These are phyloP conservation scores for Motacilla alba DNA, from an alignment of 2,113 vertebrate genomes.

Conservation along the genomic window DNA sequence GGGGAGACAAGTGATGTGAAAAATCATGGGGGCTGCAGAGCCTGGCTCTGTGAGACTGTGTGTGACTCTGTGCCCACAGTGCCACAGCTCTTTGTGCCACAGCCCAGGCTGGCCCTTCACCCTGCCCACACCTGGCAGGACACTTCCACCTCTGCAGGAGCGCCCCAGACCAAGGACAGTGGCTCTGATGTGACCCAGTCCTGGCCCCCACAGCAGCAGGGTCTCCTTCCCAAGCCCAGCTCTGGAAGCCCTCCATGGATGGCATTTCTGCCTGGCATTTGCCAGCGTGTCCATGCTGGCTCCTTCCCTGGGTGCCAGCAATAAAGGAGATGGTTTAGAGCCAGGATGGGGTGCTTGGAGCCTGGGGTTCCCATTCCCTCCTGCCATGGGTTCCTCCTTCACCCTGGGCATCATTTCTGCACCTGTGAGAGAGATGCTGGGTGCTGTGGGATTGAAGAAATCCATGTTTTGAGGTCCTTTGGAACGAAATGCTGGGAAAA, in stretches of 20 bases:
- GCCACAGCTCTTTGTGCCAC: background rate
- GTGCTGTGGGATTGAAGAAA: background rate
- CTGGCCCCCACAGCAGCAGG: background rate
- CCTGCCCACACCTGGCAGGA: background rate
- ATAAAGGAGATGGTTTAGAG: rapidly evolving
- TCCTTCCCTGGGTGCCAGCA: background rate
- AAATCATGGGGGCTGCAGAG: background rate
- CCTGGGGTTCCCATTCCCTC: rapidly evolving
- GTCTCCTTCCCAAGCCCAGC: background rate
- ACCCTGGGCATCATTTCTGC: background rate
- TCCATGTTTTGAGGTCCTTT: background rate
- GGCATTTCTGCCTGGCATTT: rapidly evolving
- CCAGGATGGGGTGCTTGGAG: background rate
- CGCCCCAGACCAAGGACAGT: rapidly evolving
- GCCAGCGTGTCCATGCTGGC: rapidly evolving
- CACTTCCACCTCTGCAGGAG: background rate
- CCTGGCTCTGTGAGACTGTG: background rate
- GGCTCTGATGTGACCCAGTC: rapidly evolving
- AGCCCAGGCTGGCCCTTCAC: background rate
- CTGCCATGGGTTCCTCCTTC: background rate
- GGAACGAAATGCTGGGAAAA: background rate
- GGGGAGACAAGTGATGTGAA: constrained; percentile 50
- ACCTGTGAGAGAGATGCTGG: background rate
- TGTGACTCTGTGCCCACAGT: background rate
- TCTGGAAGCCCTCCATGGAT: too few relatives aligned